A percentile compares a stretch with the other conserved stretches of the same genome.
Conservation (phyloP, 2,113 vertebrate genomes). For the Caretta caretta region DNA sequence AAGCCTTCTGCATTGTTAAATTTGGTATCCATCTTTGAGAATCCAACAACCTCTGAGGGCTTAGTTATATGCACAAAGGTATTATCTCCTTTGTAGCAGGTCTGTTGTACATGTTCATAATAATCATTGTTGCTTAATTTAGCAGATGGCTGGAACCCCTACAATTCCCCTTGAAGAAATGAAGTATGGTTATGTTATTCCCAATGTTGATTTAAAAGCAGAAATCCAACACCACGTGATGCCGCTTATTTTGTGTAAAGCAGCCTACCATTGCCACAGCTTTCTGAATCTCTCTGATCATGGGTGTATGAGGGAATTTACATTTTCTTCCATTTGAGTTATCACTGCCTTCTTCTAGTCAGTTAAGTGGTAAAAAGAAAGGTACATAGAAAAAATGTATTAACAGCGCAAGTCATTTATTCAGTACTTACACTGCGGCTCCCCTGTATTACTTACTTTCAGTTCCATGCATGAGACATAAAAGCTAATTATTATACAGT, state of each 20-base stretch:
- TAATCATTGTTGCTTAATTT: constrained; percentile 71
- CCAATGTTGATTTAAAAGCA: constrained; percentile 64
- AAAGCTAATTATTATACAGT: constrained; percentile 41
- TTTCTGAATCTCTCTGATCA: constrained; percentile 49
- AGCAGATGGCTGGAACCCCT: constrained; percentile 70
- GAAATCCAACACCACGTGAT: constrained; percentile 68
- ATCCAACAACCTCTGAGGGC: background rate
- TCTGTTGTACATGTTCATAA: constrained; percentile 55
- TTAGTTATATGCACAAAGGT: constrained; percentile 24
- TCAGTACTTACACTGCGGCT: background rate
- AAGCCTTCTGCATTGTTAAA: background rate
- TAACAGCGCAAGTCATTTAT: constrained; percentile 24
- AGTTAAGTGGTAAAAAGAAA: constrained; percentile 17
- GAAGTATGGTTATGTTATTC: constrained; percentile 57
- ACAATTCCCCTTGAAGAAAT: constrained; percentile 47
- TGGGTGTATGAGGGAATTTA: constrained; percentile 28
- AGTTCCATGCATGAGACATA: constrained; percentile 5
- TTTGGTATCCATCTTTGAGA: background rate
- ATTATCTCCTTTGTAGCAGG: constrained; percentile 37
- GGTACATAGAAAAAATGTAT: constrained; percentile 1
- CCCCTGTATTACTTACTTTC: background rate
- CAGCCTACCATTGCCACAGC: constrained; percentile 41
- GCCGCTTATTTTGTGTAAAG: constrained; percentile 43
- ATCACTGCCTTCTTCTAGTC: constrained; percentile 18
- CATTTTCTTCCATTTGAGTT: background rate